Percentiles rank a stretch among this genome's conserved stretches.
Evolutionary conservation across 2,797 vertebrate genomes (phyloP).

Genomic region (Chelonia mydas): DNA sequence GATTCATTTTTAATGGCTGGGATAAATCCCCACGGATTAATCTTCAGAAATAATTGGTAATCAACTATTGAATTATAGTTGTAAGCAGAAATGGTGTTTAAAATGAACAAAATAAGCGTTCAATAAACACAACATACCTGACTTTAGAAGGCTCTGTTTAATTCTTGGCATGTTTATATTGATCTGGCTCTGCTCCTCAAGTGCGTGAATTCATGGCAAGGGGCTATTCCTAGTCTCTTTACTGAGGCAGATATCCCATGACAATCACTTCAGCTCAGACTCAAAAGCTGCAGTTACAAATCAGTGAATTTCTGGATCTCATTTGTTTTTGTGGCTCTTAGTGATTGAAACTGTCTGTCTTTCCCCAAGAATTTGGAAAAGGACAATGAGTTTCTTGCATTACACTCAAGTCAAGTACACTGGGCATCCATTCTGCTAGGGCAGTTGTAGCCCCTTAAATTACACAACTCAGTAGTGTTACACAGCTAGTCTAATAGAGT

Average conservation of each 20-base stretch:
- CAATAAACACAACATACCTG: not conserved
- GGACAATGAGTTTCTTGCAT: not conserved
- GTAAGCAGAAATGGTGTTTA: not conserved
- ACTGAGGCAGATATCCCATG: not conserved
- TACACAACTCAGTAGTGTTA: not conserved
- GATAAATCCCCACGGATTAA: not conserved
- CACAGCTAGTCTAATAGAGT: rapidly evolving
- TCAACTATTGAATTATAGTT: not conserved
- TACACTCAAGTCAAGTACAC: rapidly evolving
- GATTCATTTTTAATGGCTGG: not conserved
- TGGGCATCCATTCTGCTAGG: rapidly evolving
- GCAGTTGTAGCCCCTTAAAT: not conserved
- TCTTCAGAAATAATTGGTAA: not conserved
- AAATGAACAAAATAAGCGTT: not conserved
- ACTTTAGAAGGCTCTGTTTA: not conserved
- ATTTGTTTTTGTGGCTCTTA: not conserved
- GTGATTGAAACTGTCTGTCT: not conserved
- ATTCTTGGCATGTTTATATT: not conserved
- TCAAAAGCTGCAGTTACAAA: not conserved
- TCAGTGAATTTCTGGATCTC: not conserved
- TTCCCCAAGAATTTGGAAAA: not conserved
- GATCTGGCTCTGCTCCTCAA: not conserved
- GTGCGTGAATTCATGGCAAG: not conserved
- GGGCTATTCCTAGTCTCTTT: not conserved
- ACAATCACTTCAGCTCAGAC: not conserved